Evolutionary conservation across 1,140 invertebrate genomes (phyloP), one percentile per base, ranked within the genome.

Genomic region (Sinella curviseta): DNA sequence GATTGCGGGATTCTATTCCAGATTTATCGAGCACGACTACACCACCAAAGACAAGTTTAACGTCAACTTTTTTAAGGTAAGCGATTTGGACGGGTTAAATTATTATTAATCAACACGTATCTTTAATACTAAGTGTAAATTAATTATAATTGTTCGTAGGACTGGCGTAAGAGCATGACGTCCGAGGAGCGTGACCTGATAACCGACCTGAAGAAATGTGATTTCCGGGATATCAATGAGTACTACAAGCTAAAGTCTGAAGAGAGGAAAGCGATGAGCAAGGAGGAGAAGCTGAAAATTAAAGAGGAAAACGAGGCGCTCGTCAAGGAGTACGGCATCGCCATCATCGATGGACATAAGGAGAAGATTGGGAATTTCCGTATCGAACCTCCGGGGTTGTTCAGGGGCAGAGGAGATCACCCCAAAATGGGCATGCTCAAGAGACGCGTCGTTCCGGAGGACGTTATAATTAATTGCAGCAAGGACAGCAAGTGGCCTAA

Each of bases 361-460:
- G 97, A 99, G 86, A 99, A 98, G 88, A 99, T 99, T 86, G 98
- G 97, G 35, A 99, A 99, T 88, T 99, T 99, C 84, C 94, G 93
- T 85, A 97, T 99, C 88, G 98, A 99, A 91, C 98, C 98, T 1
- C 97, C 97, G 0, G 93, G 97, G 77, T 87, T 99, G 35, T 99
- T 99, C 85, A 90, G 98, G 85, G 98, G 98, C 74, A 92, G 98
- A 80, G 98, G 98, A 33, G 97, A 99, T 85, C 98, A 99, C 91
- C 98, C 98, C 0, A 99, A 99, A 88, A 98, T 98, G 95, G 98
- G 98, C 20, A 98, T 94, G 92, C 88, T 99, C 34, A 99, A 99
- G 86, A 92, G 90, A 78, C 90, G 98, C 76, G 93, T 98, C 0
- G 86, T 91, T 83, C 96, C 98, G 3, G 95, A 98, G 88, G 97